Percentiles rank a stretch among this genome's conserved stretches.
Conservation (phyloP, 2,113 vertebrate genomes). For the Andinoacara biseriatus region DNA sequence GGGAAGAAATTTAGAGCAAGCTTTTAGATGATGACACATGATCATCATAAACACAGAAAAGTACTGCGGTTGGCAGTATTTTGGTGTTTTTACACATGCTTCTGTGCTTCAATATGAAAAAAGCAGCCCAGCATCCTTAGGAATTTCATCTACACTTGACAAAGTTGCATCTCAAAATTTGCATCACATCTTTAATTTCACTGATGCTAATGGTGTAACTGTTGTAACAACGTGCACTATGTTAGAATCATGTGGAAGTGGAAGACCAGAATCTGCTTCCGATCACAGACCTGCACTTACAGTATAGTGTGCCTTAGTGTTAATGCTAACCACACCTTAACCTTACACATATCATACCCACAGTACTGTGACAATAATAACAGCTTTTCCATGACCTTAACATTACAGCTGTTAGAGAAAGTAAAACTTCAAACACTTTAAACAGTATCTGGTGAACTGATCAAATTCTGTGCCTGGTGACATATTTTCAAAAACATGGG, state of each 20-base stretch:
- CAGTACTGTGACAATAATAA: background rate
- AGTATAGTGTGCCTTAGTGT: background rate
- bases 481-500: background rate
- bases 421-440: background rate
- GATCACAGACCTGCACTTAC: background rate
- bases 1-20: background rate
- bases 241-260: background rate
- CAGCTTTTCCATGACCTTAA: background rate
- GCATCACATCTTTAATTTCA: too few species aligned
- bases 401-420: background rate
- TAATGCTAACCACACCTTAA: background rate
- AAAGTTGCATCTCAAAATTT: background rate
- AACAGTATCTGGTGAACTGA: background rate
- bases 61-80: background rate
- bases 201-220: too few species aligned
- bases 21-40: conserved; percentile 15
- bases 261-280: background rate
- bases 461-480: background rate
- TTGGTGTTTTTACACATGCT: background rate
- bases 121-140: background rate
- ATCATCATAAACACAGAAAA: background rate
- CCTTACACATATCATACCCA: background rate
- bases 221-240: too few species aligned
- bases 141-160: background rate
- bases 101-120: background rate